Evolutionary conservation across 2,888 invertebrate species (phyloP).

Genomic region (Aproaerema taeniolella): DNA sequence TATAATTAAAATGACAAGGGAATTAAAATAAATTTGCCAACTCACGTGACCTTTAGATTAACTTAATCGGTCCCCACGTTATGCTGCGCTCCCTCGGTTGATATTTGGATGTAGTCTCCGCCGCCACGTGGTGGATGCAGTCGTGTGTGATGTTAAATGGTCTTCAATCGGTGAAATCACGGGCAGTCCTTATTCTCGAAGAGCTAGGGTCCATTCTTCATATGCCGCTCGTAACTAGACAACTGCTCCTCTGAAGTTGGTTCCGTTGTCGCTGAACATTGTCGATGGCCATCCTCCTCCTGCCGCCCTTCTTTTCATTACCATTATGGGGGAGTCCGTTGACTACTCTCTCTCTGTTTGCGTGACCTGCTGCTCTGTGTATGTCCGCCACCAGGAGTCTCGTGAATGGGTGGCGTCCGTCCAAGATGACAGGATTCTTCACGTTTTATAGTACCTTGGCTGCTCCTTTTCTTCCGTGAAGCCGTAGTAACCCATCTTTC

Average conservation of each 20-base stretch:
- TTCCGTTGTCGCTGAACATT: background rate
- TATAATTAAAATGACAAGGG: too few relatives aligned
- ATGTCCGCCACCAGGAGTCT: background rate
- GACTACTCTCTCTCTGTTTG: background rate
- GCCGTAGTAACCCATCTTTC: too few relatives aligned
- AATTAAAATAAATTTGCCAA: too few relatives aligned
- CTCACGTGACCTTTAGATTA: too few relatives aligned
- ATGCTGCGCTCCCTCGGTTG: too few relatives aligned
- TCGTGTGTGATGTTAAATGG: too few relatives aligned
- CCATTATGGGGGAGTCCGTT: background rate
- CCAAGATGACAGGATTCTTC: background rate
- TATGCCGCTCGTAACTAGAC: background rate
- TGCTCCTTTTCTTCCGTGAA: background rate
- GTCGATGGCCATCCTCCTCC: background rate
- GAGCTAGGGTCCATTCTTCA: background rate
- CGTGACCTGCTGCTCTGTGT: background rate
- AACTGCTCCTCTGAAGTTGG: background rate
- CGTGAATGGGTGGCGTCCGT: background rate
- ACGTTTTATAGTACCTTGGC: background rate
- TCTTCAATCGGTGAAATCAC: too few relatives aligned
- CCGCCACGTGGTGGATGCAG: too few relatives aligned
- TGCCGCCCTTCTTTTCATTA: background rate
- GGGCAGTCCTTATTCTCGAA: background rate
- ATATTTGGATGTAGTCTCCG: too few relatives aligned
- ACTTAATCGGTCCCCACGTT: too few relatives aligned